Evolutionary conservation across 2,113 vertebrate species (phyloP), one percentile per base, ranked within the genome.

Genomic region (Anser brachyrhynchus): DNA sequence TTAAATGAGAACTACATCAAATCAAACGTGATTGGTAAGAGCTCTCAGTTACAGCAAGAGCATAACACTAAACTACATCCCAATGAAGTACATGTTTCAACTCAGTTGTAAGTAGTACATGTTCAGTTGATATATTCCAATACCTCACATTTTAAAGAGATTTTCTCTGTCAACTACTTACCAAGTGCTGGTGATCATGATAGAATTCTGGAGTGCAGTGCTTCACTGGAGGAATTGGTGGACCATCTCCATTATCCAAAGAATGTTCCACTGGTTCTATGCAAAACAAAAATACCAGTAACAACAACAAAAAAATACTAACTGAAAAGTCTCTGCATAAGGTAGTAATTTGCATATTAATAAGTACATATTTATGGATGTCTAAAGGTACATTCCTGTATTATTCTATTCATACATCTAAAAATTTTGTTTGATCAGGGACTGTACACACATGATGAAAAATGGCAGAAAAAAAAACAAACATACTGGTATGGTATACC

Each of bases 181-280:
- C 99, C 98, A 98, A 97, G 81, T 98, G 97, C 93, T 83, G 97
- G 96, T 98, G 99, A 18, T 96, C 94, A 14, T 87, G 96, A 96
- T 99, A 99, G 97, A 99, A 99, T 44, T 99, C 98, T 17, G 97
- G 94, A 21, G 98, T 98, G 91, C 99, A 99, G 5, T 97, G 97
- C 62, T 98, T 98, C 80, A 99, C 98, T 5, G 97, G 97, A 79
- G 97, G 97, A 97, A 97, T 81, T 14, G 97, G 93, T 58, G 99
- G 99, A 84, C 99, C 99, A 90, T 99, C 98, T 55, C 97, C 98
- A 3, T 98, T 96, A 96, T 99, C 99, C 37, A 99, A 97, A 74
- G 98, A 98, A 84, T 95, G 97, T 64, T 99, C 99, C 93, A 98
- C 66, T 58, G 97, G 96, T 76, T 98, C 99, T 99, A 94, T 67